phyloP scores from a whole-genome alignment of 1,140 invertebrate species.

The Diorhabda carinulata region DNA sequence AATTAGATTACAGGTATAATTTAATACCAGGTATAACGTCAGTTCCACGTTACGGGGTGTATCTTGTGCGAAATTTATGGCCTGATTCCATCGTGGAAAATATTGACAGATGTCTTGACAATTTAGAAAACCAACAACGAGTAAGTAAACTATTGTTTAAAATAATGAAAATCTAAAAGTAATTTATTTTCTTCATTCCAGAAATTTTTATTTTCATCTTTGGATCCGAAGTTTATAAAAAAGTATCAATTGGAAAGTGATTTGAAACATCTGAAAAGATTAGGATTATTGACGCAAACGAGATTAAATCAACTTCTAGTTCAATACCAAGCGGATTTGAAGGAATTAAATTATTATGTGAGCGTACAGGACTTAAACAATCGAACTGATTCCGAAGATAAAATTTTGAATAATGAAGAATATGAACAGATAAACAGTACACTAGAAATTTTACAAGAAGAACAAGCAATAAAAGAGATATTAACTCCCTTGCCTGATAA shows the following conservation, averaged over 20 bases:
- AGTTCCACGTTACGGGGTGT: constrained; percentile 41
- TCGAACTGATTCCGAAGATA: too few relatives aligned
- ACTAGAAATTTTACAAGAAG: too few relatives aligned
- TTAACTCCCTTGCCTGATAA: too few relatives aligned
- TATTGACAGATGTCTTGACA: constrained; percentile 28
- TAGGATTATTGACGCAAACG: constrained; percentile 22
- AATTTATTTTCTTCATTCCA: constrained; percentile 24
- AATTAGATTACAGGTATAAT: constrained; percentile 42
- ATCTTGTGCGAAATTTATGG: constrained; percentile 38
- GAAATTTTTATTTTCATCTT: constrained; percentile 18
- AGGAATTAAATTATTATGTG: not conserved
- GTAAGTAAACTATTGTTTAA: constrained; percentile 10
- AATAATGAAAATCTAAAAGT: constrained; percentile 9
- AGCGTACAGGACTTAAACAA: too few relatives aligned
- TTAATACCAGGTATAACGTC: constrained; percentile 41
- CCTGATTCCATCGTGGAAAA: constrained; percentile 28
- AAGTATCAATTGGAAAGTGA: constrained; percentile 39
- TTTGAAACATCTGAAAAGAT: constrained; percentile 29
- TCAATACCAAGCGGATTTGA: constrained; percentile 29
- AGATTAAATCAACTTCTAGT: constrained; percentile 30
- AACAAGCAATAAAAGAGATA: too few relatives aligned
- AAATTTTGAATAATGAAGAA: too few relatives aligned
- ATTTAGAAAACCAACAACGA: constrained; percentile 16
- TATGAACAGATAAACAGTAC: too few relatives aligned
- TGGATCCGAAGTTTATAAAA: constrained; percentile 29